Conservation (phyloP, 1,140 invertebrate genomes). For the Listronotus oregonensis region DNA sequence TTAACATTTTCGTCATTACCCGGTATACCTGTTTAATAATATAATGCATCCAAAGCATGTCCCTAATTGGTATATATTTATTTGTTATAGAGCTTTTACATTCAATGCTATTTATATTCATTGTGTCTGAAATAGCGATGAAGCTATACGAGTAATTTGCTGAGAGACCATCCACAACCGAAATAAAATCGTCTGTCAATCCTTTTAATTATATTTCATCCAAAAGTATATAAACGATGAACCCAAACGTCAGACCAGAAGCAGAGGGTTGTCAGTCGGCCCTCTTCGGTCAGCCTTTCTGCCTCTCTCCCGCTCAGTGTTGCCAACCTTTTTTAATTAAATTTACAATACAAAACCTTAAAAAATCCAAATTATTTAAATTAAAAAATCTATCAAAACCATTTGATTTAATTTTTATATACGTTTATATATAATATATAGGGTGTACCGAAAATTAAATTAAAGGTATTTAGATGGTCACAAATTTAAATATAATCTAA, state of each 20-base stretch:
- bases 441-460: too few relatives aligned
- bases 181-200: slow-evolving; percentile 36
- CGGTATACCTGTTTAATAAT: too few relatives aligned
- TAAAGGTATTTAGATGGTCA: too few relatives aligned
- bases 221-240: slow-evolving; percentile 39
- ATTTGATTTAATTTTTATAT: too few relatives aligned
- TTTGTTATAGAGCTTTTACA: neutral
- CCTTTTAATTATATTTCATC: slow-evolving; percentile 37
- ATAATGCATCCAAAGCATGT: slow-evolving; percentile 13
- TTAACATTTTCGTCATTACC: neutral
- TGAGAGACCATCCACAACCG: slow-evolving; percentile 16
- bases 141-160: slow-evolving; percentile 24
- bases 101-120: slow-evolving; percentile 22
- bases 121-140: slow-evolving; percentile 25
- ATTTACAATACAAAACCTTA: too few relatives aligned
- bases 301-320: slow-evolving; percentile 44
- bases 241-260: slow-evolving; percentile 37
- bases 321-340: too few relatives aligned
- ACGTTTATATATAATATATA: too few relatives aligned
- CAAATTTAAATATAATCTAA: too few relatives aligned
- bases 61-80: slow-evolving; percentile 16
- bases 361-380: too few relatives aligned
- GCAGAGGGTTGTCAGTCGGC: slow-evolving; percentile 37
- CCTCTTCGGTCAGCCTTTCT: slow-evolving; percentile 41
- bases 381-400: too few relatives aligned